Base-by-base conservation (phyloP, 1,140 invertebrate species). In the Saccostrea echinata region DNA sequence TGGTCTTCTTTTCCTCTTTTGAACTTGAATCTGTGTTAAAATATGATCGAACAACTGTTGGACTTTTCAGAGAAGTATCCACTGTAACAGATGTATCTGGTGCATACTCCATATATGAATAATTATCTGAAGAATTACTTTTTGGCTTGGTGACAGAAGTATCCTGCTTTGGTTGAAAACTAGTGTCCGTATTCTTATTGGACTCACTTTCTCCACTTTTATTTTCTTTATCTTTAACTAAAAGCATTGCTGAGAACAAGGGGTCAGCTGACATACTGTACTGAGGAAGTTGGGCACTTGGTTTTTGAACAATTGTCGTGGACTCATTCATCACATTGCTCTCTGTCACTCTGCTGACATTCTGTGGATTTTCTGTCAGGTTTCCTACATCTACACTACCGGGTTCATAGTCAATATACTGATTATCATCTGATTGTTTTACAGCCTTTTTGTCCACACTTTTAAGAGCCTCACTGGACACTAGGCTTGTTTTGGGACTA, bases 391-490 rank as follows among this genome's bases (percentile, higher is more conserved):
- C 81, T 35, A 84, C 83, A 84, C 18, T 13, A 3, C 85, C 84
- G 16, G 89, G 89, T 18, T 64, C 61, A 84, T 90, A 90, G 2
- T 86, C 86, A 82, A 90, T 84, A 53, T 90, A 90, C 21, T 61
- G 84, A 86, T 30, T 84, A 80, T 85, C 87, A 16, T 88, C 86
- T 53, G 27, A 27, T 84, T 82, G 27, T 82, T 76, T 86, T 30
- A 51, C 33, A 55, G 85, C 12, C 43, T 86, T 76, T 21, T 80
- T 27, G 52, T 52, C 43, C 43, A 30, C 52, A 84, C 30, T 84
- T 84, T 84, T 84, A n/a, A n/a, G 83, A 84, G 33, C n/a, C 35
- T 86, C 61, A n/a, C 24, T 68, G 13, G 43, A n/a, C 4, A n/a
- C 33, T 16, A 33, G 4, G 3, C 18, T 43, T 43, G 30, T n/a